Evolutionary conservation across 92 coral and sea anemone species (phyloP).

Genomic region (Porites cylindrica): DNA sequence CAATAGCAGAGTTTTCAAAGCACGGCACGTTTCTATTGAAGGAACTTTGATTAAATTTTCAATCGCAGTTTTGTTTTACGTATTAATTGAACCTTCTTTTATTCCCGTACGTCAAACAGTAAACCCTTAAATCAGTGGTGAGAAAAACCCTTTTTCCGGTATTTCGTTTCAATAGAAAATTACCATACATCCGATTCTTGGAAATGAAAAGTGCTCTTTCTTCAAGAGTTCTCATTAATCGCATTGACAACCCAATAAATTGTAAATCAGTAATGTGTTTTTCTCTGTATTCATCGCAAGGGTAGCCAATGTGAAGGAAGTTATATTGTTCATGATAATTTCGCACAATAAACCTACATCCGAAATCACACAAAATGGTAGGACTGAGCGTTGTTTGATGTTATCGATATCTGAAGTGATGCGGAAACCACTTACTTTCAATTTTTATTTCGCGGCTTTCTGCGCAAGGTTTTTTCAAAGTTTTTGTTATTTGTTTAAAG

Average conservation of each 20-base stretch:
- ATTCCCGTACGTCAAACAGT: background rate
- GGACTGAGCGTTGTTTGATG: background rate
- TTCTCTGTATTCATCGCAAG: background rate
- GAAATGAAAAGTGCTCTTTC: slow-evolving; percentile 57
- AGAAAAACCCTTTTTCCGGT: slow-evolving; percentile 11
- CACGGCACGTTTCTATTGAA: background rate
- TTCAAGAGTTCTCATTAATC: slow-evolving; percentile 31
- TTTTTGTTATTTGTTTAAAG: too few relatives aligned
- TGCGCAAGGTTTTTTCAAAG: background rate
- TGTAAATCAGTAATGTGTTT: background rate
- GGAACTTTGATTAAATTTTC: slow-evolving; percentile 19
- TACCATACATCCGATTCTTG: slow-evolving; percentile 46
- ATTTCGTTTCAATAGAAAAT: slow-evolving; percentile 31
- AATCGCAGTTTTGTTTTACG: slow-evolving; percentile 26
- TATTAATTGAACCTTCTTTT: slow-evolving; percentile 27
- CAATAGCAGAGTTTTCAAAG: background rate
- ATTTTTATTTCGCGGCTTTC: background rate
- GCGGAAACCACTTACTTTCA: slow-evolving; percentile 18
- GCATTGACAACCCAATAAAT: slow-evolving; percentile 1
- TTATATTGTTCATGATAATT: background rate
- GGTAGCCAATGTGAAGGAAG: background rate
- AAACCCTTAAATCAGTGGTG: slow-evolving; percentile 2
- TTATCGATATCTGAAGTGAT: background rate
- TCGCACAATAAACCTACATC: background rate
- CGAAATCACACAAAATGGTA: background rate